Percentiles rank a stretch among this genome's conserved stretches.
Conservation (phyloP, 2,113 vertebrate species). For the Brienomyrus longianalis region DNA sequence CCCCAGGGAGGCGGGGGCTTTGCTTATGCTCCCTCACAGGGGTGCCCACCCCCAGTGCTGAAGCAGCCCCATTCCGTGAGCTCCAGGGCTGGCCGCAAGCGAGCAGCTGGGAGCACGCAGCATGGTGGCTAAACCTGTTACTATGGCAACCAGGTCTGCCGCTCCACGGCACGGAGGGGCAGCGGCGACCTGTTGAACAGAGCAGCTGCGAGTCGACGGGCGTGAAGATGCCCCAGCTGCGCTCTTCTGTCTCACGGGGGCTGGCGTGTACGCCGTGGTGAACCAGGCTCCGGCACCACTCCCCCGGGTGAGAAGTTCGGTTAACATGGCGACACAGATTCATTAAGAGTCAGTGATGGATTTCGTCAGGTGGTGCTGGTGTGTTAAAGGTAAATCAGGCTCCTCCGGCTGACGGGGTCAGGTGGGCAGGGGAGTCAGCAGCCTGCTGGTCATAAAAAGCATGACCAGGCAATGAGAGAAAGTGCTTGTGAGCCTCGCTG, state of each 20-base stretch:
- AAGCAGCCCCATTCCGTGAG: slow-evolving; percentile 35
- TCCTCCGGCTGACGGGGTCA: neutral
- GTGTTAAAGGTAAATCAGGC: neutral
- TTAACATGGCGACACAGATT: neutral
- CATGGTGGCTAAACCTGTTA: slow-evolving; percentile 64
- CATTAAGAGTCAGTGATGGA: slow-evolving; percentile 1
- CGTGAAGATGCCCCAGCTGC: neutral
- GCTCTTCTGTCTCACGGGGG: neutral
- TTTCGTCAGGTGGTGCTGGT: neutral
- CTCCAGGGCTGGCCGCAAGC: slow-evolving; percentile 40
- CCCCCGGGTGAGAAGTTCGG: slow-evolving; percentile 34
- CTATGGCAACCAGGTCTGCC: slow-evolving; percentile 63
- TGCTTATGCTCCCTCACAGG: neutral
- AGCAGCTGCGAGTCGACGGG: slow-evolving; percentile 20
- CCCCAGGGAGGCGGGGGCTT: neutral
- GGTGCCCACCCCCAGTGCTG: slow-evolving; percentile 35
- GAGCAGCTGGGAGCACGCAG: slow-evolving; percentile 45
- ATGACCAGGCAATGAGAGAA: neutral
- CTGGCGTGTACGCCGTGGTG: neutral
- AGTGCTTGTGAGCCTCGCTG: neutral
- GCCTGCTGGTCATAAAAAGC: neutral
- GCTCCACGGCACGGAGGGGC: slow-evolving; percentile 58
- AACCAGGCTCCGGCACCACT: neutral
- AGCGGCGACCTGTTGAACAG: slow-evolving; percentile 4
- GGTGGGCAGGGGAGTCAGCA: neutral